Evolutionary conservation across 2,797 vertebrate genomes (phyloP), one percentile per base, ranked within the genome.

Genomic region (Acanthornis magna): DNA sequence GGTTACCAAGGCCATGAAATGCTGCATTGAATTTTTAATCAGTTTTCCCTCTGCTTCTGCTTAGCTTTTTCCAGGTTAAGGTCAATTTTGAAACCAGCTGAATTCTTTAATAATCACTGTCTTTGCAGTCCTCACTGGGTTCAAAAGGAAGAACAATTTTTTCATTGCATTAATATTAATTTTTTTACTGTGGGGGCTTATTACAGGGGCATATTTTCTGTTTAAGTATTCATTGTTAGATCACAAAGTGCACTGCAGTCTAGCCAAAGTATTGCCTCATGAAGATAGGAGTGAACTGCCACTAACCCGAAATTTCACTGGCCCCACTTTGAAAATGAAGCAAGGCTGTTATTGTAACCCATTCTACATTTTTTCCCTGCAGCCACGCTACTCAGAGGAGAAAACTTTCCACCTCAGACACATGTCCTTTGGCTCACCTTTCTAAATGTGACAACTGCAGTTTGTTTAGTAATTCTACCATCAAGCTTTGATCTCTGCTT

Each of bases 131-230:
- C 93, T 93, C 85, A 70, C 85, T 91, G 80, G 71, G 85, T 96
- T 97, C 95, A 93, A 87, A 95, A 94, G 93, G 88, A 95, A 91
- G 94, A 95, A 94, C 88, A 17, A 29, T 68, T 94, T 96, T 90
- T 96, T 91, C 6, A 1, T 74, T 72, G 45, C 94, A 97, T 98
- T 95, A 97, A 97, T 97, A 97, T 97, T 97, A 96, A 96, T 95
- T 88, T 74, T 53, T 88, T 88, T 91, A 91, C 96, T 96, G 74
- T 92, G 96, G 94, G 95, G 97, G 87, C 91, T 96, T 95, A 83
- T 95, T 94, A 91, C 22, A 54, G 74, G 88, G 94, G 94, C 86
- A 85, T 92, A 88, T 86, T 96, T 96, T 96, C 96, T 96, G 43
- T 91, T 97, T 97, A 96, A 97, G 93, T 96, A 96, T 97, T 96